A percentile compares a stretch with the other conserved stretches of the same genome.
Conservation (phyloP, 30 jellyfish, hydroid and myxozoan species). For the Morbakka virulenta region DNA sequence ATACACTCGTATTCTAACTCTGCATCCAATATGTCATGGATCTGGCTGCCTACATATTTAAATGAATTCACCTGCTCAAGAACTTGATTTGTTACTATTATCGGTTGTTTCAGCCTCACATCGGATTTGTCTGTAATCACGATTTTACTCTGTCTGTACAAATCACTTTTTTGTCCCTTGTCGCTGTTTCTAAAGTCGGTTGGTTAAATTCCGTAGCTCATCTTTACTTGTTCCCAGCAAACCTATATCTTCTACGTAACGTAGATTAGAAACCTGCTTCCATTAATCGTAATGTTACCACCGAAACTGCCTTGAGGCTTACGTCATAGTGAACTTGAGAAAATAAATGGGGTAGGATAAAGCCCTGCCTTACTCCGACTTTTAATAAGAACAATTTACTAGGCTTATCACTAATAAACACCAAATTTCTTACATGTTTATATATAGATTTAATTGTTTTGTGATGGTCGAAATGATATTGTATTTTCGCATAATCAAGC, state of each 20-base stretch:
- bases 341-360: neutral
- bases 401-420: neutral
- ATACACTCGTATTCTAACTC: too few species aligned
- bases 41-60: too few species aligned
- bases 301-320: neutral
- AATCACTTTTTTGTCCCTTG: too few species aligned
- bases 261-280: neutral
- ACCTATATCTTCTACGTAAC: neutral
- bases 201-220: neutral
- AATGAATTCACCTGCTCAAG: too few species aligned
- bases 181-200: too few species aligned
- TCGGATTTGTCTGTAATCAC: too few species aligned
- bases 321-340: neutral
- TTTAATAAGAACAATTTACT: neutral
- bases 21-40: too few species aligned
- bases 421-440: neutral
- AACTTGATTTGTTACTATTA: too few species aligned
- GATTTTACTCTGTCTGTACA: too few species aligned
- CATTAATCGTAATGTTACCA: neutral
- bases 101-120: too few species aligned
- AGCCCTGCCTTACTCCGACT: neutral
- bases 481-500: neutral
- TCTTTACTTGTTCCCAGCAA: neutral
- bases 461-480: neutral
- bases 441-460: neutral